Evolutionary conservation across 2,888 invertebrate genomes (phyloP).

Genomic region (Acleris literana): DNA sequence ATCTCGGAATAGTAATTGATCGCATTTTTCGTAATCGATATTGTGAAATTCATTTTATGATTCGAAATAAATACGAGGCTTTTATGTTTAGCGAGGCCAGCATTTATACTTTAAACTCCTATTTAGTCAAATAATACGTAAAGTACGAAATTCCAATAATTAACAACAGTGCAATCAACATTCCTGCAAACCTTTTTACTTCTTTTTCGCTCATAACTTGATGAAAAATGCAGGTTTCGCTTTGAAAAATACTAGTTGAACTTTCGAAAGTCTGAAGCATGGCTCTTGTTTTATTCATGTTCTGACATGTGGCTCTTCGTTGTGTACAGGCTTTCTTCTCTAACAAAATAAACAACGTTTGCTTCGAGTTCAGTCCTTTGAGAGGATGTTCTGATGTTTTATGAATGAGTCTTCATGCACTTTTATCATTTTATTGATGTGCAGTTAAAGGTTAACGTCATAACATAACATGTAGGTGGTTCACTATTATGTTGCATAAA

Average conservation of each 20-base stretch:
- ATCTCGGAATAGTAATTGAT: too few species aligned
- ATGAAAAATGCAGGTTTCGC: constrained; percentile 66
- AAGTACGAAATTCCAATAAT: too few species aligned
- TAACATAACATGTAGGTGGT: too few species aligned
- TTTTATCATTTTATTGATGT: constrained; percentile 50
- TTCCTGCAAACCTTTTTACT: neutral
- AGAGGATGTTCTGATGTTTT: constrained; percentile 76
- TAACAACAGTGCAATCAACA: neutral
- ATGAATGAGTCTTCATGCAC: constrained; percentile 77
- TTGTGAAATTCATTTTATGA: too few species aligned
- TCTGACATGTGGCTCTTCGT: constrained; percentile 79
- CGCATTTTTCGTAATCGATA: too few species aligned
- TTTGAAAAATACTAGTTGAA: constrained; percentile 74
- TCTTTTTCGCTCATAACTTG: neutral
- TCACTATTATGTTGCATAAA: too few species aligned
- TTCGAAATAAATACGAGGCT: too few species aligned
- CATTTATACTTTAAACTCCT: too few species aligned
- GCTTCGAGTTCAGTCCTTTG: constrained; percentile 80
- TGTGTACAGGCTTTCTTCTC: constrained; percentile 78
- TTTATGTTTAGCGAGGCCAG: too few species aligned
- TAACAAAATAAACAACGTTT: constrained; percentile 83
- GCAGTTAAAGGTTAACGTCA: neutral
- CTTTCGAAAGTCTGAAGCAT: constrained; percentile 80
- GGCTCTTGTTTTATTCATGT: constrained; percentile 82
- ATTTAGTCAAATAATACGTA: too few species aligned